Evolutionary conservation across 2,113 vertebrate species (phyloP), one percentile per base, ranked within the genome.

Genomic region (Lathamus discolor): DNA sequence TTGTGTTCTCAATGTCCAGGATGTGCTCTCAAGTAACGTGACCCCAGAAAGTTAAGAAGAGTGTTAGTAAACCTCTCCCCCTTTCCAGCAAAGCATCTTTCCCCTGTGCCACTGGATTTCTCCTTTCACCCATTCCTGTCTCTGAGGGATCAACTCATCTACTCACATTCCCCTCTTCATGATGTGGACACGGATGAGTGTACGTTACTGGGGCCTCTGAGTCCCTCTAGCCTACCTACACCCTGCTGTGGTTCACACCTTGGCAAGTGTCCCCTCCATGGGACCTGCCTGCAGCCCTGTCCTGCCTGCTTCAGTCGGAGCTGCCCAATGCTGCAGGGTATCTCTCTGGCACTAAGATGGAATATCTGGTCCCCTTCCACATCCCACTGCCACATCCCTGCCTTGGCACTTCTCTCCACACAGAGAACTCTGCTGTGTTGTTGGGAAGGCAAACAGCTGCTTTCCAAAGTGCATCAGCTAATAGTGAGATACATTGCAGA

Each of bases 141-240:
- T 64, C 11, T 5, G 29, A 55, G 55, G 48, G 48, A 39, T 24
- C 10, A n/a, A 17, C 9, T 9, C 19, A 8, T 8, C 27, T 23
- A 18, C 37, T 61, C 17, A 33, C 20, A 14, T 11, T 37, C 3
- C 27, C 16, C 20, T 27, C 29, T 72, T 29, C 1, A 0, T 12
- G 14, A 41, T 3, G 9, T 0, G 0, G 11, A 33, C 22, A 23
- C 13, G 10, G 33, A 27, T 0, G 0, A 28, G 46, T n/a, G 24
- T 5, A 12, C 6, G 11, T 16, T 23, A 22, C 41, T 6, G 10
- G 17, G 41, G 31, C 7, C 31, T 28, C 31, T 0, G 3, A 18
- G 11, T 48, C 54, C 6, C 20, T 31, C 35, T 17, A n/a, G 46
- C 10, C 35, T 19, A 33, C 43, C 49, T 15, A 3, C n/a, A 11